A percentile compares a stretch with the other conserved stretches of the same genome.
These are phyloP conservation scores for Melanerpes aurifrons DNA, from an alignment of 2,113 vertebrate genomes.

Conservation along the genomic window DNA sequence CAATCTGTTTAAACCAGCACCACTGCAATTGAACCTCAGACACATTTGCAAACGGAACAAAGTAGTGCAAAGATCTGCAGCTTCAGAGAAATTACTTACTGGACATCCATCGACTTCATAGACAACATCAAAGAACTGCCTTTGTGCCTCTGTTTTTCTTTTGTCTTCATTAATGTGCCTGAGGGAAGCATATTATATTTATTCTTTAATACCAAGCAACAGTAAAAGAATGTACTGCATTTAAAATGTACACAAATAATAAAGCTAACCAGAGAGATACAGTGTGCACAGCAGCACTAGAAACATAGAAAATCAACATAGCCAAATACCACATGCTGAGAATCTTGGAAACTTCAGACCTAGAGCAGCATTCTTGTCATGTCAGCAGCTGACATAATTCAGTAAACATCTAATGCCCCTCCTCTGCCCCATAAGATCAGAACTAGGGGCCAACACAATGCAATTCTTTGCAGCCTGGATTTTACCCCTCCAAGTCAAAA, in stretches of 20 bases:
- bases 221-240: neutral
- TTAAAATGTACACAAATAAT: neutral
- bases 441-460: neutral
- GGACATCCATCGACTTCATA: constrained; percentile 99
- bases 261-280: neutral
- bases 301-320: neutral
- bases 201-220: neutral
- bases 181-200: neutral
- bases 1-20: constrained; percentile 51
- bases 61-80: neutral
- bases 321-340: neutral
- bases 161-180: constrained; percentile 99
- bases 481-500: neutral
- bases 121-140: constrained; percentile 97
- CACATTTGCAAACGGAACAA: neutral
- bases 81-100: constrained; percentile 80
- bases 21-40: neutral
- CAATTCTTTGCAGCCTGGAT: neutral
- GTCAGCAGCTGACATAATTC: neutral
- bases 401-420: neutral
- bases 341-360: neutral
- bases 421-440: neutral
- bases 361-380: neutral
- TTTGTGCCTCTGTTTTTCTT: constrained; percentile 97
- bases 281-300: neutral